Conservation (phyloP, 2,797 vertebrate species). For the Eutrigla gurnardus region DNA sequence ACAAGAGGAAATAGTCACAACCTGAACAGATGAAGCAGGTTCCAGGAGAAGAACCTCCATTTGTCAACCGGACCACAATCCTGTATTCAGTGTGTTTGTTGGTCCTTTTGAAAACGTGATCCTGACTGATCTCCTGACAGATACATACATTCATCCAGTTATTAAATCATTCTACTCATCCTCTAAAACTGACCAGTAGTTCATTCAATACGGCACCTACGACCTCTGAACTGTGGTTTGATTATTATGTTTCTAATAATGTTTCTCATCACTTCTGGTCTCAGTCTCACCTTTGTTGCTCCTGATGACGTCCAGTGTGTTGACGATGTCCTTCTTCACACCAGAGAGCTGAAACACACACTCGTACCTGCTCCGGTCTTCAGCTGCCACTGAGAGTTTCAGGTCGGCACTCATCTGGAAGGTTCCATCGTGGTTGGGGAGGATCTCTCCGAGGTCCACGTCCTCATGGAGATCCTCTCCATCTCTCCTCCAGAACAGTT, state of each 20-base stretch:
- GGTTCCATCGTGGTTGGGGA: slow-evolving; percentile 38
- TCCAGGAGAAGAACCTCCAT: background rate
- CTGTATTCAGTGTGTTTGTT: too few relatives aligned
- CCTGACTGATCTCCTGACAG: too few relatives aligned
- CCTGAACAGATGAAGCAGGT: background rate
- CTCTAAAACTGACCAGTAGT: too few relatives aligned
- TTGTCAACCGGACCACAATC: background rate
- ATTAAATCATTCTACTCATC: too few relatives aligned
- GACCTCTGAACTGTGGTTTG: too few relatives aligned
- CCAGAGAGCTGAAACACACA: slow-evolving; percentile 47
- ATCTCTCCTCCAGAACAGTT: slow-evolving; percentile 7
- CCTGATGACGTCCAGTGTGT: slow-evolving; percentile 17
- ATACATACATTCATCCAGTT: too few relatives aligned
- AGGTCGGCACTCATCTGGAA: slow-evolving; percentile 51
- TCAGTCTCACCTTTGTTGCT: slow-evolving; percentile 17
- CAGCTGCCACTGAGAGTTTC: background rate
- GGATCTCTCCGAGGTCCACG: slow-evolving; percentile 14
- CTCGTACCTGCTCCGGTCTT: slow-evolving; percentile 27
- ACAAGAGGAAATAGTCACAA: background rate
- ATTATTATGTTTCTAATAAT: too few relatives aligned
- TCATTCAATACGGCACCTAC: too few relatives aligned
- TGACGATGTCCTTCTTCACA: slow-evolving; percentile 5
- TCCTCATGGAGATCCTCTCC: slow-evolving; percentile 1
- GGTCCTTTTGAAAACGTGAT: too few relatives aligned
- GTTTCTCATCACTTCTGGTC: background rate